phyloP scores from a whole-genome alignment of 53 echinoderm and acorn worm species.

The Holothuria leucospilota region DNA sequence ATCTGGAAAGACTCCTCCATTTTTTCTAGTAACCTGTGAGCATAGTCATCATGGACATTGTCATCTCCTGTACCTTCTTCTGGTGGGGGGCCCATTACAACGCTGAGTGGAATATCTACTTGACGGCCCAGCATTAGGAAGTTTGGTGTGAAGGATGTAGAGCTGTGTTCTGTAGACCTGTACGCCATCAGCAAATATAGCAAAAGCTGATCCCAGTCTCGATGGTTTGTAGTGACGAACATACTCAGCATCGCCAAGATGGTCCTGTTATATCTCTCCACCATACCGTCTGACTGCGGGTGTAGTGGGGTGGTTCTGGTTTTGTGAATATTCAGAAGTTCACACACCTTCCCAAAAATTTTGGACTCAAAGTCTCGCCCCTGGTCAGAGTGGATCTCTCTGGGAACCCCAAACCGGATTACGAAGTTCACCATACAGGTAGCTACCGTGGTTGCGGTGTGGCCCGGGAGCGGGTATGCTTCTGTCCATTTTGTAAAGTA shows the following conservation, averaged over 20 bases:
- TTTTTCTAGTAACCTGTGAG: neutral
- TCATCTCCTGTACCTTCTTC: neutral
- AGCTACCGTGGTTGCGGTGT: conserved; percentile 29
- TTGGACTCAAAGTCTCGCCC: conserved; percentile 32
- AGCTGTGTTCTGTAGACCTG: neutral
- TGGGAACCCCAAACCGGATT: conserved; percentile 40
- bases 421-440: conserved; percentile 40
- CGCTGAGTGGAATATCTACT: conserved; percentile 37
- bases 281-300: conserved; percentile 44
- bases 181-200: conserved; percentile 39
- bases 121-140: conserved; percentile 50
- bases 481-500: conserved; percentile 59
- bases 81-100: neutral
- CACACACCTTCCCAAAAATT: conserved; percentile 44
- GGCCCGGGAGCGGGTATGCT: conserved; percentile 44
- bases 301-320: conserved; percentile 34
- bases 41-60: neutral
- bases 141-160: conserved; percentile 20
- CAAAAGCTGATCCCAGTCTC: conserved; percentile 36
- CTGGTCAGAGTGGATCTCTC: conserved; percentile 44
- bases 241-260: conserved; percentile 27
- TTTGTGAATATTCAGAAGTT: conserved; percentile 27
- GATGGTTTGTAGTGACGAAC: conserved; percentile 15
- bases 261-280: conserved; percentile 29
- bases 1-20: conserved; percentile 1